phyloP scores from a whole-genome alignment of 23 tunicate genomes.

The Ciona savignyi region DNA sequence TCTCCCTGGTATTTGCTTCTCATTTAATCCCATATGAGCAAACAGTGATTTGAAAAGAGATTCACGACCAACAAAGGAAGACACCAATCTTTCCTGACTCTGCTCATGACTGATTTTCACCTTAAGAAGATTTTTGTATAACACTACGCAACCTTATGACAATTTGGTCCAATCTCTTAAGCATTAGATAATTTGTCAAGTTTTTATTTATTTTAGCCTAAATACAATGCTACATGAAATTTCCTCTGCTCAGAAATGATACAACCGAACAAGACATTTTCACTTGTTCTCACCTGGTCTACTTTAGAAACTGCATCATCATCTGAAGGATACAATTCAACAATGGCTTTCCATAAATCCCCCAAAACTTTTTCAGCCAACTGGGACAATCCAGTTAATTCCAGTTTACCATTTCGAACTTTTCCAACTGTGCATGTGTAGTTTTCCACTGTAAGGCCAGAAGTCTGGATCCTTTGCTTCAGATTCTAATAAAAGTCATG shows the following conservation, averaged over 20 bases:
- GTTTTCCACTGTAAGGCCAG: neutral
- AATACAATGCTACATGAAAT: neutral
- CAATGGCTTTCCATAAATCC: conserved; percentile 10
- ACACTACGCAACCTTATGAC: no score
- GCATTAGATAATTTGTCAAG: no score
- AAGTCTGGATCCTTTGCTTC: conserved; percentile 10
- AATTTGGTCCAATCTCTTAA: no score
- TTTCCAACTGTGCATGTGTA: conserved; percentile 7
- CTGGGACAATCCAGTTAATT: conserved; percentile 1
- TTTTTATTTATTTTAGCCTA: conserved; percentile 7
- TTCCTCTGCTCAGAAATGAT: no score
- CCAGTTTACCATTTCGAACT: conserved; percentile 1
- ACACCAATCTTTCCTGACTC: neutral
- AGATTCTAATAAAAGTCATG: conserved; percentile 2
- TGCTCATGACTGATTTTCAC: neutral
- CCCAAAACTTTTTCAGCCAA: conserved; percentile 19
- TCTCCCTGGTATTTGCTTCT: neutral
- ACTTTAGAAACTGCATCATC: neutral
- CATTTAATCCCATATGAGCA: neutral
- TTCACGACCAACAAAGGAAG: neutral
- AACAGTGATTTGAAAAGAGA: neutral
- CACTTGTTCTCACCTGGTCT: neutral
- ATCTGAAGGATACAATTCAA: neutral
- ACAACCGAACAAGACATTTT: no score
- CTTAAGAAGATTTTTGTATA: no score